Conservation (phyloP, 2,797 vertebrate genomes). For the Numenius phaeopus region DNA sequence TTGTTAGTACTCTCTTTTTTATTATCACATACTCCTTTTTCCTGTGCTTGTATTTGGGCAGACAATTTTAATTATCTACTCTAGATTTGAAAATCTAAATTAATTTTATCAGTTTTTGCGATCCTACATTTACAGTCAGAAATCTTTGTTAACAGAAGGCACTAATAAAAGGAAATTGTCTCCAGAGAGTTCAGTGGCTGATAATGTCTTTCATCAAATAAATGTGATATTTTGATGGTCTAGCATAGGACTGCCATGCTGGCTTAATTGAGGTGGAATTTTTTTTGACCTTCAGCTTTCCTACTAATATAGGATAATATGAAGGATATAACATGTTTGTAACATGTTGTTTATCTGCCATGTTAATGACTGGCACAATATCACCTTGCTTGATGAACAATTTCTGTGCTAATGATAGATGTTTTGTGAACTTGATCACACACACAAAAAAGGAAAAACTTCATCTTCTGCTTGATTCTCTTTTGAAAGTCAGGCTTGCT, state of each 20-base stretch:
- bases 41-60: neutral
- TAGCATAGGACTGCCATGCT: neutral
- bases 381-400: neutral
- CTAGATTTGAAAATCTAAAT: neutral
- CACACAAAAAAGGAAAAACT: neutral
- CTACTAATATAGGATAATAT: neutral
- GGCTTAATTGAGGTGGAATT: neutral
- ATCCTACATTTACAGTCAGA: neutral
- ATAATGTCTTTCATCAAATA: neutral
- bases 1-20: neutral
- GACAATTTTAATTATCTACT: neutral
- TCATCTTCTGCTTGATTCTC: neutral
- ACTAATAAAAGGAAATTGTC: neutral
- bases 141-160: neutral
- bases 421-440: neutral
- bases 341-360: neutral
- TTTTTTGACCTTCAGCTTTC: neutral
- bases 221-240: neutral
- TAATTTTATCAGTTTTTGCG: neutral
- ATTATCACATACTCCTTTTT: neutral
- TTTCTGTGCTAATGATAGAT: neutral
- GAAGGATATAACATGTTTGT: neutral
- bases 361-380: neutral
- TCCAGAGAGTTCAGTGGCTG: neutral
- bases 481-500: neutral